Conservation (phyloP, 1,140 invertebrate genomes). For the Andricus grossulariae region DNA sequence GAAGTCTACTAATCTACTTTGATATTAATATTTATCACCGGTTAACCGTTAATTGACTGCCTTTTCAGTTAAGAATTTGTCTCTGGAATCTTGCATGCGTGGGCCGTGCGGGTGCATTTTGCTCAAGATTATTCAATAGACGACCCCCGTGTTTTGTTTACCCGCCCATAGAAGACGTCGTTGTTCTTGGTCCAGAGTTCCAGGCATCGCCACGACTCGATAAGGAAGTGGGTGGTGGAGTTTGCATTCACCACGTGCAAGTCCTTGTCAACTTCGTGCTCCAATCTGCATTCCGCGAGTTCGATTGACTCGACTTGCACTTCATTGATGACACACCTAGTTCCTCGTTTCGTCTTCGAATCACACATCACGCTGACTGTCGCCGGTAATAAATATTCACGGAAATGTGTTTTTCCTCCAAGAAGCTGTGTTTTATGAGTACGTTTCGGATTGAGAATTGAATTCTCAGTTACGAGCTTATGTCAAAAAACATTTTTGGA, state of each 20-base stretch:
- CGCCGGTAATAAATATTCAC: no score
- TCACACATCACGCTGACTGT: no score
- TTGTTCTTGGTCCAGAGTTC: background rate
- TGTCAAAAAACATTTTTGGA: background rate
- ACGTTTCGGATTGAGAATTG: no score
- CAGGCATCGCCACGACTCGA: background rate
- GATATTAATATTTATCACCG: constrained; percentile 2
- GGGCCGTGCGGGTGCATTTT: background rate
- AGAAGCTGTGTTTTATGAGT: no score
- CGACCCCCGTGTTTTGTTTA: background rate
- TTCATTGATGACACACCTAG: no score
- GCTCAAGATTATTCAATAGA: background rate
- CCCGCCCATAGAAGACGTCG: background rate
- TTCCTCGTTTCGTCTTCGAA: no score
- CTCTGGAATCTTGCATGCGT: background rate
- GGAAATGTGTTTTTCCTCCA: no score
- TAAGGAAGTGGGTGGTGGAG: background rate
- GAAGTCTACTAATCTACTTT: no score
- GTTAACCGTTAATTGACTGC: constrained; percentile 9
- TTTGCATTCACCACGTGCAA: background rate
- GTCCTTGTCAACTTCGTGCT: background rate
- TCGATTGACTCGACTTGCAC: no score
- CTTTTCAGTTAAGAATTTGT: background rate
- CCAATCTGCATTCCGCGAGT: no score
- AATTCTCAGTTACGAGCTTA: no score